Base-by-base conservation (phyloP, 2,888 invertebrate genomes). In the Balanococcus diminutus region DNA sequence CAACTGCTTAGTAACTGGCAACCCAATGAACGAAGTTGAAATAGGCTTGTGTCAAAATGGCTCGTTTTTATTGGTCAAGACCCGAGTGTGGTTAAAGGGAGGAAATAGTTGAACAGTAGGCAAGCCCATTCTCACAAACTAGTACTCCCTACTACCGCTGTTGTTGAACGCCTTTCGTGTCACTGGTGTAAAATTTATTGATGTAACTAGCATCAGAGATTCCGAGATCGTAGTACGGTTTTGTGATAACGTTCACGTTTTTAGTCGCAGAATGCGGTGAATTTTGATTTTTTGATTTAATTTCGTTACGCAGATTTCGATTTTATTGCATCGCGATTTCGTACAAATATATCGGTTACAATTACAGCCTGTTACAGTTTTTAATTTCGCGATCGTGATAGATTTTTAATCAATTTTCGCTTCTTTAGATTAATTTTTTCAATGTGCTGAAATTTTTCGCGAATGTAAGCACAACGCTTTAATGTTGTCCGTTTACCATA, bases 401-500 rank as follows among this genome's bases (percentile, higher is more conserved):
- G 31, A 51, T 67, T 67, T 14, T 8, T 56, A 36, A 67, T 31
- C 36, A n/a, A 46, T 28, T 67, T 81, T 56, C 46, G 61, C 81
- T n/a, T n/a, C n/a, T n/a, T n/a, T n/a, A n/a, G n/a, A n/a, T n/a
- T n/a, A n/a, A n/a, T n/a, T n/a, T n/a, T n/a, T n/a, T n/a, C n/a
- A n/a, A n/a, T 56, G 56, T 36, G 75, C 3, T 32, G 9, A 36
- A 79, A 61, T 79, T 31, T 46, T 32, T 61, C 84, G 82, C 4
- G 82, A 67, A n/a, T 32, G 85, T 85, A 79, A 61, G 75, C 46
- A 25, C 22, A 5, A 42, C 42, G 51, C 22, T 67, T 86, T 82
- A 86, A 86, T 86, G 86, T 81, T 86, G 86, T 86, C 86, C 86
- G 22, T 86, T n/a, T 36, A 67, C 28, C 82, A 67, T 42, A 83